Base-by-base conservation (phyloP, 2,113 vertebrate genomes). In the Onychostoma macrolepis region DNA sequence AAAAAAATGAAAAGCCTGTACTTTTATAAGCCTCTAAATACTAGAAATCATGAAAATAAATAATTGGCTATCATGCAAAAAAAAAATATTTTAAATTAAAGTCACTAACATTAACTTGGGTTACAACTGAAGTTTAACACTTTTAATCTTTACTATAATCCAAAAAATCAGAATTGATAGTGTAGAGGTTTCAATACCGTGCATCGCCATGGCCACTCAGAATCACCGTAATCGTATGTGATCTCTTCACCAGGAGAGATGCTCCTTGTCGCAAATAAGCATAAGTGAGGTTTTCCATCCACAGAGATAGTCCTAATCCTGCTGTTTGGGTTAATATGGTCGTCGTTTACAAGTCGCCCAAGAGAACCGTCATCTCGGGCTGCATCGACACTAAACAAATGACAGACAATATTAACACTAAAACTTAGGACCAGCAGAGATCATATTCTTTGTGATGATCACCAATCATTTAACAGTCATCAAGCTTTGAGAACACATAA, bases 171-270 rank as follows among this genome's bases (percentile, higher is more conserved):
- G 4, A 15, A 28, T 75, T 75, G 33, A 12, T 24, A 75, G 11
- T 45, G 17, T 83, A 61, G 17, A 88, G 41, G 33, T 84, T 28
- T 84, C 21, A 85, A 50, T 71, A 86, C 85, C 87, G 75, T 85
- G 72, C 41, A 65, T 87, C 87, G 85, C 86, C 90, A 91, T 78
- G 89, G 86, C 83, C 86, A 90, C 6, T 89, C 88, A 21, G 83
- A 87, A 58, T 85, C 58, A n/a, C 77, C 80, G 56, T 90, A 89
- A 45, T 87, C 83, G 11, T 87, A 90, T 1, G 83, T 90, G 41
- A 90, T 83, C 5, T 91, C 89, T 87, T 91, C 89, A 30, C 87
- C 87, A 19, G 87, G 61, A 63, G 3, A 69, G 12, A 91, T 91
- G 56, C 83, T 87, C n/a, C 41, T 87, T 8, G 36, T 33, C 36